phyloP scores from a whole-genome alignment of 2,888 invertebrate genomes.

The Gandaritis pyraliata region DNA sequence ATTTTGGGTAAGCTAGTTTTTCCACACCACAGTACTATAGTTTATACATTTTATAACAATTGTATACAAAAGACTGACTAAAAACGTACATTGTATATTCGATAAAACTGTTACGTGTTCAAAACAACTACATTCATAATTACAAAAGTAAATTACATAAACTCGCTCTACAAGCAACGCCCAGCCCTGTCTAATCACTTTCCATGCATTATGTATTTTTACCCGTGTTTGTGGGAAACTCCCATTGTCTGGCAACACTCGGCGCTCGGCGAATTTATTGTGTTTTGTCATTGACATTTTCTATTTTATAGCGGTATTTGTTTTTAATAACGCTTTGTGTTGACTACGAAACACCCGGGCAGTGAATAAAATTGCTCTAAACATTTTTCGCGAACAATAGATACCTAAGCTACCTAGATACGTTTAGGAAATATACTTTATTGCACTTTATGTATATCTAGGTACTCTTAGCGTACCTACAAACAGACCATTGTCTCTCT shows the following conservation, averaged over 20 bases:
- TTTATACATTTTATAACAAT: no score
- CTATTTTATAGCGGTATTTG: slow-evolving; percentile 29
- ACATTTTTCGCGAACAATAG: background rate
- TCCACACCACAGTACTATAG: no score
- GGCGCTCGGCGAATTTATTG: slow-evolving; percentile 32
- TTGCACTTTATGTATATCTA: no score
- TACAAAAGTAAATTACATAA: slow-evolving; percentile 42
- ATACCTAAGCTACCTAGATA: no score
- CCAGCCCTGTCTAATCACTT: slow-evolving; percentile 49
- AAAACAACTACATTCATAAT: slow-evolving; percentile 40
- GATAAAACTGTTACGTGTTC: slow-evolving; percentile 25
- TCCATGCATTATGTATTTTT: slow-evolving; percentile 48
- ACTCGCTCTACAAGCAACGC: slow-evolving; percentile 37
- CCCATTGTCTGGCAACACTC: slow-evolving; percentile 50
- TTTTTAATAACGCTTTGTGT: slow-evolving; percentile 29
- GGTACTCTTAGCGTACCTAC: no score
- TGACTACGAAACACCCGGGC: slow-evolving; percentile 4
- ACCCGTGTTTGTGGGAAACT: slow-evolving; percentile 51
- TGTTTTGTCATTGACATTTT: slow-evolving; percentile 36
- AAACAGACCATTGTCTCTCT: no score
- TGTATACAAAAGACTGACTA: background rate
- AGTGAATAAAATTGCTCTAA: slow-evolving; percentile 3
- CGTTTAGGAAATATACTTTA: no score
- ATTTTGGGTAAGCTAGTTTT: no score
- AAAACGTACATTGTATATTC: slow-evolving; percentile 20